Evolutionary conservation across 2,888 invertebrate species (phyloP), one percentile per base, ranked within the genome.

Genomic region (Caradrina kadenii): DNA sequence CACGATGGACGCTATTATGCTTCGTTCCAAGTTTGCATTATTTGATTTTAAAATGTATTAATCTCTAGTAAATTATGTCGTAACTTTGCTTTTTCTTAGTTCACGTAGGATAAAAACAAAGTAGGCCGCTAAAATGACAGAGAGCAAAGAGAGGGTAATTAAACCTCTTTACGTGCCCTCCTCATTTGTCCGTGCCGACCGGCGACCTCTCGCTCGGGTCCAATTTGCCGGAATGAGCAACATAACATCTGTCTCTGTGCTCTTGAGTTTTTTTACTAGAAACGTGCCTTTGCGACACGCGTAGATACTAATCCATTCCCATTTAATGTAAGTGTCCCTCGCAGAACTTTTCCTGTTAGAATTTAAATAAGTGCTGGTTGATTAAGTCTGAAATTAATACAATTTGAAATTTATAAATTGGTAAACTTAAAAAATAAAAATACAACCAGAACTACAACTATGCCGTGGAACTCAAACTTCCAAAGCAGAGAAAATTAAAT

Each of bases 161-260:
- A 91, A 89, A 90, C 86, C 87, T 87, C 86, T 89, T 90, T 89
- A 91, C 83, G 87, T 87, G 87, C 79, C 81, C 87, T 84, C 82
- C 87, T 89, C 86, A 86, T 90, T 90, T 91, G 86, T 88, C 85
- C 82, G 78, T 65, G 73, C 73, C 82, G 79, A 73, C 85, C 83
- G 39, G 42, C 49, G 71, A 79, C 86, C 83, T 85, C 76, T 84
- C 85, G 77, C 83, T 82, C 79, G 84, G 70, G 81, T 79, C 76
- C 85, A 86, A 87, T 88, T 88, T 86, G 76, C 69, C 70, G 72
- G 83, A 86, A 87, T 85, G 86, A 87, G 84, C 86, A 87, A 82
- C 86, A 84, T 83, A 80, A 79, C 78, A 75, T 82, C 75, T 74
- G 72, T 73, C 55, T 73, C 66, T 55, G 61, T 74, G 68, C 69